Percentiles rank a stretch among this genome's conserved stretches.
These are phyloP conservation scores for Drosophila affinis DNA, from an alignment of 2,888 invertebrate species.

Conservation along the genomic window DNA sequence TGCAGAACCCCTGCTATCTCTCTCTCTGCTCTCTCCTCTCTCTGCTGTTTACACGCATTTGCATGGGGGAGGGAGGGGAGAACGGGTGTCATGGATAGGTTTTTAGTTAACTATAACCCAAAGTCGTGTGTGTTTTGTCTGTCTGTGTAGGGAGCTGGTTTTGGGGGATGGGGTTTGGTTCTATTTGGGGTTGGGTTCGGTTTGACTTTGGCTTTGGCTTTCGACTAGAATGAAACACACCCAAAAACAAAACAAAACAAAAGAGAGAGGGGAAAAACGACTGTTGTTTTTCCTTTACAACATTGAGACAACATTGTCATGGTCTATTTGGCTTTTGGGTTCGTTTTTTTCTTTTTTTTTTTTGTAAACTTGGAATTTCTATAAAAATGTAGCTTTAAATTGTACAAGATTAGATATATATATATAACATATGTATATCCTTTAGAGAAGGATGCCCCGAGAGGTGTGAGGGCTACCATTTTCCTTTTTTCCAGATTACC, in stretches of 20 bases:
- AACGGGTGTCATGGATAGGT: slow-evolving; percentile 17
- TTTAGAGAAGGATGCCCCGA: background rate
- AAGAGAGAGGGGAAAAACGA: slow-evolving; percentile 7
- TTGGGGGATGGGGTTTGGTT: background rate
- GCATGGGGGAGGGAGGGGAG: background rate
- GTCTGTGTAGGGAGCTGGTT: slow-evolving; percentile 1
- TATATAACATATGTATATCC: background rate
- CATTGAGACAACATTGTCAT: slow-evolving; percentile 53
- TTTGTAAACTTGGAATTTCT: slow-evolving; percentile 34
- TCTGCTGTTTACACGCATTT: slow-evolving; percentile 31
- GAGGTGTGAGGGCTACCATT: too few relatives aligned
- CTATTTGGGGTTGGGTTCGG: slow-evolving; percentile 8
- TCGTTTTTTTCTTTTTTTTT: slow-evolving; percentile 32
- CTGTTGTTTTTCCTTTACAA: slow-evolving; percentile 39
- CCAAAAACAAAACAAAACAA: slow-evolving; percentile 47
- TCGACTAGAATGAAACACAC: slow-evolving; percentile 53
- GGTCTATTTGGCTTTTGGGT: slow-evolving; percentile 73
- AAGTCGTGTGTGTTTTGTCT: slow-evolving; percentile 20
- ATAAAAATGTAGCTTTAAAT: slow-evolving; percentile 9
- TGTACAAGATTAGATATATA: background rate
- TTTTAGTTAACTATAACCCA: slow-evolving; percentile 33
- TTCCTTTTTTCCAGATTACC: too few relatives aligned
- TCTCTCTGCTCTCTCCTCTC: background rate
- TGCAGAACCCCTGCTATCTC: background rate
- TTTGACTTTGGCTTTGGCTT: slow-evolving; percentile 12